Base-by-base conservation (phyloP, 2,113 vertebrate species). In the Dipodomys spectabilis region DNA sequence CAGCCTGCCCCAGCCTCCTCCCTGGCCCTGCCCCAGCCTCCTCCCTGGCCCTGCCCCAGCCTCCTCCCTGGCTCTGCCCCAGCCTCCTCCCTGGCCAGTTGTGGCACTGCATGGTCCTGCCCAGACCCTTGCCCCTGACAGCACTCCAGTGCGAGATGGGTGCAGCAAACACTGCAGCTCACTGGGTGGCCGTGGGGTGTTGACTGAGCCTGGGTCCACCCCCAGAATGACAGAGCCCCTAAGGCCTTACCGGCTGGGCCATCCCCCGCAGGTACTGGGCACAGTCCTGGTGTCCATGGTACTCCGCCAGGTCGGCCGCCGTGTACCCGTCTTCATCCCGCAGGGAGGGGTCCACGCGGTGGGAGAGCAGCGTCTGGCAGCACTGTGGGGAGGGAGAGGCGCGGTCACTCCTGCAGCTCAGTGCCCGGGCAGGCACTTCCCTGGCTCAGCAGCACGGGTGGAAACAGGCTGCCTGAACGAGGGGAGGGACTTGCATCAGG, bases 281-380 rank as follows among this genome's bases (percentile, higher is more conserved):
- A 72, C 99, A 99, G 65, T 98, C 97, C 27, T 92, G 95, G 94
- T 99, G 98, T 65, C 99, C 98, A 0, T 98, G 98, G 97, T 99
- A 98, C 80, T 98, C 98, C 0, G 99, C 99, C 96, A 99, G 95
- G 91, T 99, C 98, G 2, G 98, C 96, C 0, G 98, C 98, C 0
- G 98, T 98, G 94, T 98, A 98, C 1, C 98, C 98, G 1, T 99
- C 99, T 9, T 98, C 94, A 2, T 99, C 99, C 49, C 75, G 92
- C 67, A 98, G 97, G 30, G 96, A 88, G 3, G 98, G 98, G 88
- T 98, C 97, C 15, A 98, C 98, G 0, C 95, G 97, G 90, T 98
- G 95, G 86, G 97, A 97, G 89, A 99, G 89, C 79, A 99, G 97
- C 71, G 98, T 97, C 97, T 96, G 98, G 96, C 99, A 99, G 96